Conservation (phyloP, 2,888 invertebrate species). For the Sycophila texana region DNA sequence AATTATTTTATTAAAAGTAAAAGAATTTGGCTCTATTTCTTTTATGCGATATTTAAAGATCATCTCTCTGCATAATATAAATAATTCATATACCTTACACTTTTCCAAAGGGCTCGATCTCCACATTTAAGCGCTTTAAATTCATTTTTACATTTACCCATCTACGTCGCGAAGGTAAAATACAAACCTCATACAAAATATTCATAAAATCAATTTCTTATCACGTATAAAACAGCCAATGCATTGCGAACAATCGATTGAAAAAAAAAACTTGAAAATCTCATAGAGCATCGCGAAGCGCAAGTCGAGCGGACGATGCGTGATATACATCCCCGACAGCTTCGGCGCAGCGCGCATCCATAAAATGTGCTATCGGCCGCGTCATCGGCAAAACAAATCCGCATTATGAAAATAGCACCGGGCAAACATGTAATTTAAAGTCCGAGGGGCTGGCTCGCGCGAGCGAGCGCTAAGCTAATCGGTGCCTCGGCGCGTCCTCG, state of each 20-base stretch:
- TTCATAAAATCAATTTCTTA: neutral
- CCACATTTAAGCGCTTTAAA: slow-evolving; percentile 34
- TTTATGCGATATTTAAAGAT: no score
- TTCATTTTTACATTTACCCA: no score
- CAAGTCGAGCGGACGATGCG: no score
- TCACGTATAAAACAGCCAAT: neutral
- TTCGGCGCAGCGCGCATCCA: neutral
- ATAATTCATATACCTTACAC: neutral
- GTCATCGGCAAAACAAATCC: slow-evolving; percentile 52
- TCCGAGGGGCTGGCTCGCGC: neutral
- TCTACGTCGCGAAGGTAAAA: no score
- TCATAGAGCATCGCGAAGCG: no score
- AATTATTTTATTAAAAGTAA: no score
- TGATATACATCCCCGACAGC: no score
- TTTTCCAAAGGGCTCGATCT: slow-evolving; percentile 23
- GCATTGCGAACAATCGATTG: no score
- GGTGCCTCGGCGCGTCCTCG: neutral
- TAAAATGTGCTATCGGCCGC: slow-evolving; percentile 13
- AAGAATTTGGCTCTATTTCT: no score
- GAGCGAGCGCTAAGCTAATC: slow-evolving; percentile 20
- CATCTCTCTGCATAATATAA: no score
- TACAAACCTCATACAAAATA: no score
- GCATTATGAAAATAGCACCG: slow-evolving; percentile 33
- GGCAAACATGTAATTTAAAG: slow-evolving; percentile 41
- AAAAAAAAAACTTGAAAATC: no score